Percentiles rank a stretch among this genome's conserved stretches.
Evolutionary conservation across 2,888 invertebrate species (phyloP).

Genomic region (Ectropis crepuscularia): DNA sequence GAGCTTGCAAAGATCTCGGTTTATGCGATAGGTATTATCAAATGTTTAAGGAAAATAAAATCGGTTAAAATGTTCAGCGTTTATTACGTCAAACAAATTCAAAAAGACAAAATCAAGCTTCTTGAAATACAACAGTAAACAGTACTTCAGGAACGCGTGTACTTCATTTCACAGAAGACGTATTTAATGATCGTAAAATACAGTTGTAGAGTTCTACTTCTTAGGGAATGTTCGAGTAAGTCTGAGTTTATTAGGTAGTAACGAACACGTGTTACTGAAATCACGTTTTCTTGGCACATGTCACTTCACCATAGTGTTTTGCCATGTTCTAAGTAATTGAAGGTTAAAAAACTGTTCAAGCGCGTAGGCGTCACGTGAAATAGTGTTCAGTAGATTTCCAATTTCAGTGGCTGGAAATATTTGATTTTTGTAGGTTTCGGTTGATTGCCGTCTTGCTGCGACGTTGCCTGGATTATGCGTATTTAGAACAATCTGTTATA

Average conservation of each 20-base stretch:
- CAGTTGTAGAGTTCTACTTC: slow-evolving; percentile 6
- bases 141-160: background rate
- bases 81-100: too few relatives aligned
- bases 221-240: slow-evolving; percentile 21
- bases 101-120: too few relatives aligned
- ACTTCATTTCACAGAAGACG: background rate
- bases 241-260: slow-evolving; percentile 16
- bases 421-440: background rate
- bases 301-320: slow-evolving; percentile 28
- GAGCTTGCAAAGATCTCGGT: too few relatives aligned
- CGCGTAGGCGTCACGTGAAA: background rate
- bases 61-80: too few relatives aligned
- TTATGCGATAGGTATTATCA: too few relatives aligned
- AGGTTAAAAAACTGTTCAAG: slow-evolving; percentile 24
- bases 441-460: too few relatives aligned
- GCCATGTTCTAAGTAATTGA: slow-evolving; percentile 32
- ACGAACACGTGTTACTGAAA: slow-evolving; percentile 34
- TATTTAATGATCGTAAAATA: slow-evolving; percentile 8
- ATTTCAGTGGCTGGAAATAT: too few relatives aligned
- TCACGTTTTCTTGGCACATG: slow-evolving; percentile 39
- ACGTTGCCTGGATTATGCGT: too few relatives aligned
- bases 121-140: background rate
- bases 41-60: too few relatives aligned
- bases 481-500: too few relatives aligned
- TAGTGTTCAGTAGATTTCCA: slow-evolving; percentile 15